These are phyloP conservation scores for Platypus cylindrus DNA, from an alignment of 2,888 invertebrate genomes.

Conservation along the genomic window DNA sequence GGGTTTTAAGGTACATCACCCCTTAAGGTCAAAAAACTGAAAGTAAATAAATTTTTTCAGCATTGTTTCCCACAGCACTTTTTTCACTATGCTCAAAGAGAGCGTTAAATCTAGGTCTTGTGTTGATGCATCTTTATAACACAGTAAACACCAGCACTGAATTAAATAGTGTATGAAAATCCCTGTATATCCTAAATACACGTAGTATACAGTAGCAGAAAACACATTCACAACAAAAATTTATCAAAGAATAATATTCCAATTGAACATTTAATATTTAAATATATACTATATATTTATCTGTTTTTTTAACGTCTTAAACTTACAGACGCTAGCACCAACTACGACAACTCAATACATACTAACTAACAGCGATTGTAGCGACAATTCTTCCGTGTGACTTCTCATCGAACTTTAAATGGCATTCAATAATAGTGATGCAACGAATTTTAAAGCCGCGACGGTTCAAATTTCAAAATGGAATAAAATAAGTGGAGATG, in stretches of 20 bases:
- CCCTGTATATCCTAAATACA: too few relatives aligned
- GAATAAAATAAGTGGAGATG: slow-evolving; percentile 1
- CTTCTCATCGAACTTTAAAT: slow-evolving; percentile 4
- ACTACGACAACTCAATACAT: slow-evolving; percentile 16
- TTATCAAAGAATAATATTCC: too few relatives aligned
- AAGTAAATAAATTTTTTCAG: slow-evolving; percentile 7
- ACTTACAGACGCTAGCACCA: slow-evolving; percentile 9
- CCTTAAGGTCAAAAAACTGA: slow-evolving; percentile 13
- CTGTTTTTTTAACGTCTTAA: slow-evolving; percentile 11
- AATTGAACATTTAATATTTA: too few relatives aligned
- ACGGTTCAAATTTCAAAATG: slow-evolving; percentile 11
- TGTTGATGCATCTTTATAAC: slow-evolving; percentile 15
- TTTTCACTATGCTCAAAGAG: slow-evolving; percentile 9
- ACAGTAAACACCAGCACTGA: slow-evolving; percentile 13
- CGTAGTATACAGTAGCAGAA: too few relatives aligned
- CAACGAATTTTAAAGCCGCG: slow-evolving; percentile 2
- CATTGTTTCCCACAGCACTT: slow-evolving; percentile 15
- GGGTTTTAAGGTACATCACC: slow-evolving; percentile 13
- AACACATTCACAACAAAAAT: too few relatives aligned
- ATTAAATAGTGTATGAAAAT: neutral
- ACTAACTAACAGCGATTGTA: slow-evolving; percentile 12
- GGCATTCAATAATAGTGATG: slow-evolving; percentile 4
- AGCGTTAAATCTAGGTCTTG: slow-evolving; percentile 15
- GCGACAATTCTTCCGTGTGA: slow-evolving; percentile 13
- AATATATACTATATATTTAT: slow-evolving; percentile 7